Evolutionary conservation across 1,140 invertebrate species (phyloP), one percentile per base, ranked within the genome.

Genomic region (Drosophila serrata): DNA sequence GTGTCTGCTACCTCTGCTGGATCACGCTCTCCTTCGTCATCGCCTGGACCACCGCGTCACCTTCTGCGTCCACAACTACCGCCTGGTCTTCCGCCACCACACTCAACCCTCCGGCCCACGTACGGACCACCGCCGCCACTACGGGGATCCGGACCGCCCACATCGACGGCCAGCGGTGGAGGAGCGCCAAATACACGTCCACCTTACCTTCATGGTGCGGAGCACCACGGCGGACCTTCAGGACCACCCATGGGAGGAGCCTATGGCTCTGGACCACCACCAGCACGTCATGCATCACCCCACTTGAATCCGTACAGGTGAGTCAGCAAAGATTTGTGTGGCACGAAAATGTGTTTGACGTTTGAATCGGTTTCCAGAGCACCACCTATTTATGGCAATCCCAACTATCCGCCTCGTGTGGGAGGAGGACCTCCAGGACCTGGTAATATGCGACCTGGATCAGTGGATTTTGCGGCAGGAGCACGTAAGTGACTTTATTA

Each of bases 121-220:
- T 92, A 87, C 29, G 91, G 91, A n/a, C 91, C 90, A 29, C 91
- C 91, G 29, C 91, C 91, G 3, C 90, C 90, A 5, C 46, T 92
- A 29, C 78, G 88, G 1, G 91, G 91, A 1, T 70, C 78, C 3
- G 68, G 68, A 0, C 75, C 88, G 13, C 60, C 84, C 12, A 58
- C 88, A 2, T 57, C 88, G 2, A 63, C 67, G 0, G 62, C 48
- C 0, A 49, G 79, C 22, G 63, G 64, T 3, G 45, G 63, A 11
- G 48, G 63, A 24, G 24, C 61, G 6, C 33, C 72, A 3, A 84
- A 69, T 46, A 5, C 78, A 6, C 81, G 87, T 3, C 67, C 82
- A 7, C 67, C 84, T 11, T 87, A 80, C 60, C 37, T 90, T 0
- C 90, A 82, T 45, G 88, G 80, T 8, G 57, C 68, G 7, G 91